phyloP scores from a whole-genome alignment of 2,888 invertebrate genomes.

The Listrodromus nycthemerus region DNA sequence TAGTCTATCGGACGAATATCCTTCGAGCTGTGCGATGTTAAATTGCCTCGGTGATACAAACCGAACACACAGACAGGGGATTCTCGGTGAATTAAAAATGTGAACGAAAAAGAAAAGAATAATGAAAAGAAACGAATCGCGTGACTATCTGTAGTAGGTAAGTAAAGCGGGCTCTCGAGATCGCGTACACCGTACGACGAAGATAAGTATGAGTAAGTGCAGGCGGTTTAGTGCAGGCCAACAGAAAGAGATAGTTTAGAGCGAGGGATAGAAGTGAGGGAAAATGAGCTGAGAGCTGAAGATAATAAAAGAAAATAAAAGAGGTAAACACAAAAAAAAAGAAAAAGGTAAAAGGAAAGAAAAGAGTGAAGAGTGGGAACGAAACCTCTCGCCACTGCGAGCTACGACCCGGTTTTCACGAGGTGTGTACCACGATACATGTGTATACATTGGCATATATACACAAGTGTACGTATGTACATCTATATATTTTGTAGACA shows the following conservation, averaged over 20 bases:
- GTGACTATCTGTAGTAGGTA: background rate
- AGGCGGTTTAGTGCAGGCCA: constrained; percentile 32
- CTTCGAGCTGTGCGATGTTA: constrained; percentile 31
- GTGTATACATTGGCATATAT: constrained; percentile 1
- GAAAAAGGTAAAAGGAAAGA: constrained; percentile 2
- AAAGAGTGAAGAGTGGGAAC: constrained; percentile 59
- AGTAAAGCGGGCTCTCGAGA: constrained; percentile 31
- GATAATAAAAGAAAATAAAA: constrained; percentile 39
- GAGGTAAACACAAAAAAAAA: constrained; percentile 11
- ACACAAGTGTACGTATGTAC: background rate
- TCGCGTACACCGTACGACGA: constrained; percentile 8
- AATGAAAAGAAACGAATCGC: constrained; percentile 8
- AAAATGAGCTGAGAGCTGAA: constrained; percentile 63
- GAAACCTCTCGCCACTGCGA: constrained; percentile 59
- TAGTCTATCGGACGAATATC: constrained; percentile 17
- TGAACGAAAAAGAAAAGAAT: background rate
- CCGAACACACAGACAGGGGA: constrained; percentile 20
- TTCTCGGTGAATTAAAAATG: background rate
- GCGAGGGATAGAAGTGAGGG: constrained; percentile 43
- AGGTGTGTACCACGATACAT: constrained; percentile 38
- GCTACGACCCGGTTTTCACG: constrained; percentile 68
- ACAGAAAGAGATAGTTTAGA: constrained; percentile 55
- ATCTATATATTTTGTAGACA: background rate
- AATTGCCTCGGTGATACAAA: constrained; percentile 16
- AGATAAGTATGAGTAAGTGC: constrained; percentile 42